These are phyloP conservation scores for Cantharis rustica DNA, from an alignment of 2,888 invertebrate genomes.

Conservation along the genomic window DNA sequence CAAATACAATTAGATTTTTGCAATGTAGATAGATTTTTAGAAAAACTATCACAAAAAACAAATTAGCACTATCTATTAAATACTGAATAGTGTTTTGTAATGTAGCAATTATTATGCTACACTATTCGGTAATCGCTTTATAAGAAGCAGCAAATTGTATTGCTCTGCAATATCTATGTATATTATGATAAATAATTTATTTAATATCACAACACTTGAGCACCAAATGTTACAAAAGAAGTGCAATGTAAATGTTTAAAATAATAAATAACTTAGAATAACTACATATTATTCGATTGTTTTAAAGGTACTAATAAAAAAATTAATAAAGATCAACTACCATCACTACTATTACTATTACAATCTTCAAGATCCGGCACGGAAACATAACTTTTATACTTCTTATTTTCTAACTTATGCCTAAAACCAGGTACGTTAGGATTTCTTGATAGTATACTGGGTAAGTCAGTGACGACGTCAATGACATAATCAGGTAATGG, in stretches of 20 bases:
- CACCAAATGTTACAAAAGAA: constrained; percentile 22
- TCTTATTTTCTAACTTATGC: constrained; percentile 26
- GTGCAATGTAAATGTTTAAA: not conserved
- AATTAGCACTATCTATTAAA: not conserved
- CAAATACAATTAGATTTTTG: not conserved
- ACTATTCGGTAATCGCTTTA: not conserved
- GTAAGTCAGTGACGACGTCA: constrained; percentile 67
- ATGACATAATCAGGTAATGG: constrained; percentile 69
- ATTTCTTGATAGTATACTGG: constrained; percentile 63
- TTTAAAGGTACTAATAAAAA: constrained; percentile 12
- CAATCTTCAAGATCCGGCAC: constrained; percentile 53
- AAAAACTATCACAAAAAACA: not conserved
- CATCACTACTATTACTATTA: constrained; percentile 59
- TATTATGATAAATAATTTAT: constrained; percentile 18
- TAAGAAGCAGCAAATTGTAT: not conserved
- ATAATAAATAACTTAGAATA: not conserved
- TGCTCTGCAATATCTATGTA: not conserved
- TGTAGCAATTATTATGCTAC: not conserved
- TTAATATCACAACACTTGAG: constrained; percentile 26
- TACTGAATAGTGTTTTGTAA: not conserved
- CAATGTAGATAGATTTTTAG: not conserved
- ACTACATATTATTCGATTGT: not conserved
- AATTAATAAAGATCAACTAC: constrained; percentile 52
- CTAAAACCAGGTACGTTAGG: constrained; percentile 47
- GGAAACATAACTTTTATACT: constrained; percentile 34